Percentiles rank a stretch among this genome's conserved stretches.
These are phyloP conservation scores for Melopsittacus undulatus DNA, from an alignment of 2,797 vertebrate genomes.

Conservation along the genomic window DNA sequence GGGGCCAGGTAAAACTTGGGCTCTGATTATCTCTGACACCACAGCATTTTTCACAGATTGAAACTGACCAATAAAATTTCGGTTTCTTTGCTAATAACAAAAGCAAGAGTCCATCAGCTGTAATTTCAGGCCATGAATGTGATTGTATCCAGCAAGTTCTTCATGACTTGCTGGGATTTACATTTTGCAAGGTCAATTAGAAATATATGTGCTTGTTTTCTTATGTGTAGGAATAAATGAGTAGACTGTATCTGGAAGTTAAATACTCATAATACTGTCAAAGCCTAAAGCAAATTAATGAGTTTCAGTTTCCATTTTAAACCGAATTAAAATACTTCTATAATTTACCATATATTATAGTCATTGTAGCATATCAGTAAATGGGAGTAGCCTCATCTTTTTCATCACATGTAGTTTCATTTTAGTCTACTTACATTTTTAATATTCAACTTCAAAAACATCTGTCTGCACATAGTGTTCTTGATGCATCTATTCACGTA, in stretches of 20 bases:
- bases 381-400: neutral
- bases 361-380: neutral
- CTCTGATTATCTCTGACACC: neutral
- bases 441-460: neutral
- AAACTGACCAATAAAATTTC: neutral
- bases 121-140: neutral
- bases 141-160: neutral
- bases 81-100: neutral
- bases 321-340: neutral
- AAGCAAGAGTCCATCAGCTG: neutral
- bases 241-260: neutral
- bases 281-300: neutral
- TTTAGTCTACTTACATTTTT: neutral
- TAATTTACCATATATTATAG: neutral
- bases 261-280: neutral
- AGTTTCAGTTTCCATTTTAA: neutral
- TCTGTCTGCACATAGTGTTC: neutral
- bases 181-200: slow-evolving; percentile 41
- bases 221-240: slow-evolving; percentile 32
- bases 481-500: neutral
- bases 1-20: neutral
- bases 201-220: slow-evolving; percentile 20
- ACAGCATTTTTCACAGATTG: neutral
- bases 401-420: neutral
- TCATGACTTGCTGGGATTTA: neutral